Evolutionary conservation across 2,113 vertebrate genomes (phyloP).

Genomic region (Chionomys nivalis): DNA sequence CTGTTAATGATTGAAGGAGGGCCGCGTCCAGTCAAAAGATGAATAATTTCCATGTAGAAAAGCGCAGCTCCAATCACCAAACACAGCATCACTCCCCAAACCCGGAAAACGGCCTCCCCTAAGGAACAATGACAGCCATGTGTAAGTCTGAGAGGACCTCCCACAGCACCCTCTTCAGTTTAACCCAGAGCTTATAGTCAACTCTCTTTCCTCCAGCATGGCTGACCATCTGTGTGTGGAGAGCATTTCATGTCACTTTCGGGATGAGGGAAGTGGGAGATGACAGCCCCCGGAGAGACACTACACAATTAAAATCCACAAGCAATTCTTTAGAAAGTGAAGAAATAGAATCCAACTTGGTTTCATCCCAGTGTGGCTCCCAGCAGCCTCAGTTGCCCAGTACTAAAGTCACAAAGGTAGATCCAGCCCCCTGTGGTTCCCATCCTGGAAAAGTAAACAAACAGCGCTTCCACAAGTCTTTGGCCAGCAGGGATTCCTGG

Average conservation of each 20-base stretch:
- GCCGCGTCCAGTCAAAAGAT: not conserved
- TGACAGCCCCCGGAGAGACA: not conserved
- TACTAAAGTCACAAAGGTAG: not conserved
- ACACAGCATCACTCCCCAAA: not conserved
- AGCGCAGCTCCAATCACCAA: not conserved
- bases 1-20: conserved; percentile 33
- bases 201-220: conserved; percentile 14
- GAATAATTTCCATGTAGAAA: not conserved
- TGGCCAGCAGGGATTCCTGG: not conserved
- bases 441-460: conserved; percentile 34
- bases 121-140: not conserved
- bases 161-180: not conserved
- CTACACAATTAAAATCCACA: conserved; percentile 8
- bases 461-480: not conserved
- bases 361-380: conserved; percentile 35
- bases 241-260: conserved; percentile 31
- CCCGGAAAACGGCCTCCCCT: not conserved
- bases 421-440: not conserved
- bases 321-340: not conserved
- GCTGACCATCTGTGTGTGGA: not conserved
- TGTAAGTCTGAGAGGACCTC: not conserved
- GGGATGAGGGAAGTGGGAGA: conserved; percentile 19
- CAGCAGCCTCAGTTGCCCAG: not conserved
- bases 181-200: not conserved
- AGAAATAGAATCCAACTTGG: conserved; percentile 10